Evolutionary conservation across 23 tunicate genomes (phyloP), one percentile per base, ranked within the genome.

Genomic region (Phallusia fumigata): DNA sequence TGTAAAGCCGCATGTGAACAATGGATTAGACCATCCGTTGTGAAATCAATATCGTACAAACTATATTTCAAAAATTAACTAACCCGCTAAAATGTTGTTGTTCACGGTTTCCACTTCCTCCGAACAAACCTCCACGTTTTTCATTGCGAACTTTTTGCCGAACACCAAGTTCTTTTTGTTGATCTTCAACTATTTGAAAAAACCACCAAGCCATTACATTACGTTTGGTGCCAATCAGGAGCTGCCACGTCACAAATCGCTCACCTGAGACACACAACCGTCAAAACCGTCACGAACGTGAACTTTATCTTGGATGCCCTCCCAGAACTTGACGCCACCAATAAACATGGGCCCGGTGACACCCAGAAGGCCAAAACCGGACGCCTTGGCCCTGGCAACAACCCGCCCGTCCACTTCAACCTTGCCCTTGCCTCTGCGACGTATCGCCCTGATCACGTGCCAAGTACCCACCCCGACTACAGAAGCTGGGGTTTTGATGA

Each of bases 251-350:
- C 5, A 40, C 47, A 40, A n/a, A 21, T 24, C 28, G 53, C 89
- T 80, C 73, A 93, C 98, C 90, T 35, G 47, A 0, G 86, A 90
- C 24, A 94, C 64, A 65, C 98, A 94, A 11, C 98, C 98, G 32
- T 85, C 86, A 35, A 94, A 84, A 19, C 98, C 98, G 35, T 73
- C 82, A 11, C 86, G 47, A 5, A 88, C 91, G 26, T 82, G 65
- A 30, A 78, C 82, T 80, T 84, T 91, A 1, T 73, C 88, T 2
- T 81, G 75, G 73, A 94, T 80, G 18, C 72, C 19, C 10, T 86
- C 88, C 91, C 94, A 87, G 44, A 64, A 83, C 47, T 75, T 80
- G 0, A 83, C 94, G 82, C 98, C 98, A 8, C 98, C 98, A 51
- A 94, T 75, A 50, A 50, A 94, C 53, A 89, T 75, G 18, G 94